Base-by-base conservation (phyloP, 2,888 invertebrate species). In the Opisthograptis luteolata region DNA sequence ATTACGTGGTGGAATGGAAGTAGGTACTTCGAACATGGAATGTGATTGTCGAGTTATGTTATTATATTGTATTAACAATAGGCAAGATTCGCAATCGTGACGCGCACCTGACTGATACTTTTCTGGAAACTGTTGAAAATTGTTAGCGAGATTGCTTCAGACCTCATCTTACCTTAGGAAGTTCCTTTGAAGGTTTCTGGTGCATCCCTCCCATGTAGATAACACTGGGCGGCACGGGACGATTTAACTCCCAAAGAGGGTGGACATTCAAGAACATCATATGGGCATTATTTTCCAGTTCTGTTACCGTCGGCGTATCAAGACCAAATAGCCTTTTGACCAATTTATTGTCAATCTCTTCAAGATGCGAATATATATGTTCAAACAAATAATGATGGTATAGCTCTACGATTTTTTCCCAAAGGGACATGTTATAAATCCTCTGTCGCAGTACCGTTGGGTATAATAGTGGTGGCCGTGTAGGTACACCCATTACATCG, bases 161-260 rank as follows among this genome's bases (percentile, higher is more conserved):
- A n/a, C n/a, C n/a, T n/a, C n/a, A 7, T 20, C 31, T 31, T 68
- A 87, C 87, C 70, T 79, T 49, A 9, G 85, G 83, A 37, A 91
- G 61, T n/a, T 76, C 68, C 28, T 80, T 75, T 1, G 64, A 46
- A 7, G 73, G 68, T 14, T 69, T 73, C 12, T 81, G 66, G 57
- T 88, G 87, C 14, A 81, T 51, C 2, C 84, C 83, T 20, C 85
- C 85, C 49, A 87, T 73, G 45, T 77, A 79, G 0, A 87, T 51
- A 1, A 84, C 60, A 43, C 72, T 73, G 0, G 87, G 83, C 2
- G 85, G 75, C 4, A 80, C 62, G 0, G 91, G 89, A 14, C 84
- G 67, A 46, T 76, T 73, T 0, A 59, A 56, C 19, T 73, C 73
- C 64, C 80, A 78, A 30, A 81, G 47, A 1, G 82, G 80, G 64